Evolutionary conservation across 2,113 vertebrate species (phyloP), one percentile per base, ranked within the genome.

Genomic region (Struthidea cinerea): DNA sequence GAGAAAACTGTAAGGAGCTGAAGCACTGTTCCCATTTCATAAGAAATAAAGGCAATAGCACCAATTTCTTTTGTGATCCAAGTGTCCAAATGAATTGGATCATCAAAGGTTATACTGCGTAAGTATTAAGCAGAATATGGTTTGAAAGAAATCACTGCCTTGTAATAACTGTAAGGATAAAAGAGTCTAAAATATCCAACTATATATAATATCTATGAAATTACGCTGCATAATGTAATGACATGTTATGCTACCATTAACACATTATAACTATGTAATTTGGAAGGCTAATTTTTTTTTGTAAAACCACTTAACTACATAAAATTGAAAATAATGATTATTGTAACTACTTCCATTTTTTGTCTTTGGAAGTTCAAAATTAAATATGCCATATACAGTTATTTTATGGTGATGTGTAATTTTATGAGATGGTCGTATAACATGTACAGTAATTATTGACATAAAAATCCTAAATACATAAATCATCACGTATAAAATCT

Each of bases 271-370:
- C 97, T 97, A 92, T 98, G 97, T 97, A 98, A 98, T 98, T 98
- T 98, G 97, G 96, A 98, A 98, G 96, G 97, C 96, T 98, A 97
- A 97, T 98, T 98, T 98, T 97, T 97, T 98, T 98, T 96, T 96
- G 96, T 98, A 98, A 98, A 98, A 98, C 97, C 98, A 98, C 98
- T 98, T 98, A 98, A 97, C 98, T 98, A 97, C 97, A 98, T 98
- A 98, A 98, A 98, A 98, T 97, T 98, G 97, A 98, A 98, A 98
- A 98, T 98, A 98, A 98, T 98, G 98, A 98, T 98, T 98, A 98
- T 98, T 98, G 94, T 97, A 98, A 97, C 97, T 97, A 95, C 97
- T 97, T 97, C 95, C 95, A 98, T 97, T 97, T 98, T 98, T 98
- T 91, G 96, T 98, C 97, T 97, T 95, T 94, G 96, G 93, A 96